Conservation (phyloP, 1,140 invertebrate genomes). For the Cherax quadricarinatus region DNA sequence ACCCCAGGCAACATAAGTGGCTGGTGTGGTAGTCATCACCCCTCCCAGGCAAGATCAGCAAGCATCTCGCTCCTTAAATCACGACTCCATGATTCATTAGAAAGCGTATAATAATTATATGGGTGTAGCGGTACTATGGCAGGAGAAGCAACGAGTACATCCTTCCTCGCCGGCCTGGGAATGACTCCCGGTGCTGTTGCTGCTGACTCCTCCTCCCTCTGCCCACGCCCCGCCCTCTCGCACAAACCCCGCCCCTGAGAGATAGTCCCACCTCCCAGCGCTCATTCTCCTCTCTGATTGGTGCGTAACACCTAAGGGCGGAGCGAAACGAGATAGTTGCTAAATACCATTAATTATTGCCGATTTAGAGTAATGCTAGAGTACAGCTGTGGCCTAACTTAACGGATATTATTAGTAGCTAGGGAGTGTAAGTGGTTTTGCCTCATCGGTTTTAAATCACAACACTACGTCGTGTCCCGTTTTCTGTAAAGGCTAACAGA, state of each 20-base stretch:
- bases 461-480: not conserved
- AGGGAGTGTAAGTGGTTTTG: not conserved
- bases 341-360: not conserved
- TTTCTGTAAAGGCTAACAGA: not conserved
- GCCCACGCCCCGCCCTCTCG: not conserved
- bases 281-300: not conserved
- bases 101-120: constrained; percentile 5
- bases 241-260: not conserved
- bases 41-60: no score
- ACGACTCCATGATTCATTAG: not conserved
- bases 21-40: not conserved
- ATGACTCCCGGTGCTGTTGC: not conserved
- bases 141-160: not conserved
- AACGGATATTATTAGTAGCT: not conserved
- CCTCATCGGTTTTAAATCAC: not conserved
- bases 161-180: not conserved
- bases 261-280: not conserved
- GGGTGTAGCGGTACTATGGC: not conserved
- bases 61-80: not conserved
- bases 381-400: not conserved
- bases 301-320: not conserved
- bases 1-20: not conserved
- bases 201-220: constrained; percentile 32
- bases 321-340: not conserved
- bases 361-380: not conserved